Evolutionary conservation across 2,113 vertebrate genomes (phyloP), one percentile per base, ranked within the genome.

Genomic region (Rhinoderma darwinii): DNA sequence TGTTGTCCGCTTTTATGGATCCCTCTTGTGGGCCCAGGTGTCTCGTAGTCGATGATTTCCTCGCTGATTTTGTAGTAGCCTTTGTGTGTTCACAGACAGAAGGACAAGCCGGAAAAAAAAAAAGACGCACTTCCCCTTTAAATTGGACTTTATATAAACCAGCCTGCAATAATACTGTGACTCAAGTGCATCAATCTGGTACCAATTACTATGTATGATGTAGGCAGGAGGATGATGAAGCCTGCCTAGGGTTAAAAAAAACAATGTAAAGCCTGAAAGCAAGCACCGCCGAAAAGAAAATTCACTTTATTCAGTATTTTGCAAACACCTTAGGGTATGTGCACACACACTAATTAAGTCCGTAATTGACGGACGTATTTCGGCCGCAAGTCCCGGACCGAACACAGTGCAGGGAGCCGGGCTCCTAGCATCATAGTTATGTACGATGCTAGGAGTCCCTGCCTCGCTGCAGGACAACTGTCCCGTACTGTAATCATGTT

Each of bases 1-100:
- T 84, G 82, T 84, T 51, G 68, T 73, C 22, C 20, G 44, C 47
- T 74, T 84, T 84, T 84, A 56, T 74, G 32, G 51, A 41, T 25
- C 50, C 8, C 50, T 74, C 68, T 84, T 73, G 63, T 74, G 82
- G 39, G 68, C 82, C 63, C 68, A 74, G 82, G 82, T 84, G 82
- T 84, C 70, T 56, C 54, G 17, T 22, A 39, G 68, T 74, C n/a
- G 35, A 74, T 84, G 47, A 37, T 73, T 84, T 39, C 25, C 50
- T 73, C 4, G 68, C 50, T 25, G 11, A 35, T 51, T 84, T 25
- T 56, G 43, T 37, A 35, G 35, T 37, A 35, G 25, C 20, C 43
- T 72, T 83, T 72, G 20, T 74, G 82, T 54, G 35, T 43, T 63
- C 20, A 43, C 27, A 41, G 43, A 43, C 59, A 43, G 37, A 66